Evolutionary conservation across 1,140 invertebrate genomes (phyloP).

Genomic region (Drosophila kurseongensis): DNA sequence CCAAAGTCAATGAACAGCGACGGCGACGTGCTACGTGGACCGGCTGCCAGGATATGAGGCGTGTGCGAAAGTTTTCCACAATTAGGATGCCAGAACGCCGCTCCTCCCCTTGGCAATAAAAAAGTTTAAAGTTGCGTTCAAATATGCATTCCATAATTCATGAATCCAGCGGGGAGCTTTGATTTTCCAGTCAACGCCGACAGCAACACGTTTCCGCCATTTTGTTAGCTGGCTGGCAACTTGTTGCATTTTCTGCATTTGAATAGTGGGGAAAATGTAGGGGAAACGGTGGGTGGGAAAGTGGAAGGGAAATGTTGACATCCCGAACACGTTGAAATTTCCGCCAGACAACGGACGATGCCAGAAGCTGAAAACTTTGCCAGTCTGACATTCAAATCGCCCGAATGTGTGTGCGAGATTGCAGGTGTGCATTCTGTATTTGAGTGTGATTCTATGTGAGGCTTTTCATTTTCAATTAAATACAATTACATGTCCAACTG

Average conservation of each 20-base stretch:
- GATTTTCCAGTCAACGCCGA: constrained; percentile 62
- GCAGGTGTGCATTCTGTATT: constrained; percentile 31
- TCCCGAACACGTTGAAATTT: constrained; percentile 73
- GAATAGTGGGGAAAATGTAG: constrained; percentile 6
- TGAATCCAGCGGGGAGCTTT: constrained; percentile 31
- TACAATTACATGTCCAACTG: constrained; percentile 59
- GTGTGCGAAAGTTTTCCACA: constrained; percentile 77
- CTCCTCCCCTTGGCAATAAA: constrained; percentile 63
- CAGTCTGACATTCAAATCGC: constrained; percentile 73
- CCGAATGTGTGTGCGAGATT: constrained; percentile 3
- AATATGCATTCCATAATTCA: constrained; percentile 81
- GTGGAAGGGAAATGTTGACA: constrained; percentile 47
- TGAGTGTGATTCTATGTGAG: constrained; percentile 40
- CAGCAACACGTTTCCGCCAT: constrained; percentile 80
- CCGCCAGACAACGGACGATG: constrained; percentile 46
- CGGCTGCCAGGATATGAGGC: constrained; percentile 61
- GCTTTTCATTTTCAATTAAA: constrained; percentile 61
- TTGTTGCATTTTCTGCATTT: constrained; percentile 65
- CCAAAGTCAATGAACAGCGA: constrained; percentile 80
- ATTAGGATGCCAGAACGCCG: constrained; percentile 63
- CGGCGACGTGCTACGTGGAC: constrained; percentile 46
- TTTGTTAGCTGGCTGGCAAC: constrained; percentile 71
- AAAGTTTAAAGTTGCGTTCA: constrained; percentile 81
- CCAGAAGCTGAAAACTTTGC: constrained; percentile 33
- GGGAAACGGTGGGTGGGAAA: background rate